These are phyloP conservation scores for Argentina silus DNA, from an alignment of 2,797 vertebrate genomes.

Conservation along the genomic window DNA sequence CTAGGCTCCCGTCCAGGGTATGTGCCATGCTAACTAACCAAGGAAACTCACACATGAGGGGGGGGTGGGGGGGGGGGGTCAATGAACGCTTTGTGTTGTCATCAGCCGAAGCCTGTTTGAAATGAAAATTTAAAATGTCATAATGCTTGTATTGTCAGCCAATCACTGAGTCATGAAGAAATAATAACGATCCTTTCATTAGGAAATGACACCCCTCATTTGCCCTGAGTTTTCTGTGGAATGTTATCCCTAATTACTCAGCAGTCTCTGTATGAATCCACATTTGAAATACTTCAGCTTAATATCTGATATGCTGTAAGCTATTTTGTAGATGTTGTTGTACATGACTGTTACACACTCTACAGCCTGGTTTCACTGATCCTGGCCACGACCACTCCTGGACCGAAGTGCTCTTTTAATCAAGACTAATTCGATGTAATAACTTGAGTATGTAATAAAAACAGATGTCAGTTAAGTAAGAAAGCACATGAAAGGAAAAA, in stretches of 20 bases:
- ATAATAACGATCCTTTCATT: constrained; percentile 69
- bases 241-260: constrained; percentile 57
- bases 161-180: constrained; percentile 56
- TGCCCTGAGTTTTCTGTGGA: constrained; percentile 57
- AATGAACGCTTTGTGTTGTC: constrained; percentile 67
- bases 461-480: too few species aligned
- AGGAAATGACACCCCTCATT: constrained; percentile 60
- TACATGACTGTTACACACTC: too few species aligned
- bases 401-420: neutral
- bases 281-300: too few species aligned
- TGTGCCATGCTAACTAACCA: constrained; percentile 47
- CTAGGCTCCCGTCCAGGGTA: constrained; percentile 35
- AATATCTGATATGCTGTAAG: too few species aligned
- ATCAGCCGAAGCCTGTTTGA: constrained; percentile 43
- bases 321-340: too few species aligned
- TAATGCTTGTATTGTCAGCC: constrained; percentile 63
- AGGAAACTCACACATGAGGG: neutral
- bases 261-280: too few species aligned
- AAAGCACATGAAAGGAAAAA: too few species aligned
- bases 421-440: neutral
- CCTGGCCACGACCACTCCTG: neutral
- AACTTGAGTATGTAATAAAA: too few species aligned
- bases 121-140: constrained; percentile 67
- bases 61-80: constrained; percentile 38
- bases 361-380: neutral